These are phyloP conservation scores for Rattus rattus DNA, from an alignment of 2,113 vertebrate species.

Conservation along the genomic window DNA sequence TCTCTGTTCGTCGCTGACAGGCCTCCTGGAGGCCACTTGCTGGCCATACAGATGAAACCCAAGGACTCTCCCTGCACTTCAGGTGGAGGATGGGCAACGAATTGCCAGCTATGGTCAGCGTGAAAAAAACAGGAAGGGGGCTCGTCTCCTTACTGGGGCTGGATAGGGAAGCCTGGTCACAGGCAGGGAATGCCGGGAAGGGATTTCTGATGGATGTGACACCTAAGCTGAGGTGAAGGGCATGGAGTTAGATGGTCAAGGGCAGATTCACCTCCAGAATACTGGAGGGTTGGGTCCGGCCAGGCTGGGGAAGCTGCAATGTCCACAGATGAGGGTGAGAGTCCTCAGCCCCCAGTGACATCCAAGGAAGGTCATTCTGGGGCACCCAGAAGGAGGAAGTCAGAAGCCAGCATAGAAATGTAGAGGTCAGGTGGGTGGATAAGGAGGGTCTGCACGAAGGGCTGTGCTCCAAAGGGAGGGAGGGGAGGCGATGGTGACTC, in stretches of 20 bases:
- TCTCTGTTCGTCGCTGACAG: background rate
- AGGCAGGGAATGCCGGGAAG: background rate
- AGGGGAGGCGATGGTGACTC: background rate
- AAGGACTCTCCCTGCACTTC: background rate
- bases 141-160: background rate
- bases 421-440: background rate
- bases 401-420: background rate
- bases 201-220: background rate
- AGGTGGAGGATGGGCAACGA: background rate
- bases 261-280: background rate
- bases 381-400: background rate
- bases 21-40: background rate
- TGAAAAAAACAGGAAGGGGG: background rate
- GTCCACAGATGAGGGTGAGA: background rate
- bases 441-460: background rate
- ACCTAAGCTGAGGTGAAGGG: background rate
- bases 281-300: background rate
- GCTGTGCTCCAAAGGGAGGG: background rate
- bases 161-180: background rate
- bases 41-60: background rate
- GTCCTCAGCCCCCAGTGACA: background rate
- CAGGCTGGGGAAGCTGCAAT: background rate
- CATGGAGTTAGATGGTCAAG: background rate
- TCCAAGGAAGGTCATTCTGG: background rate
- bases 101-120: background rate